Percentiles rank a stretch among this genome's conserved stretches.
Conservation (phyloP, 1,140 invertebrate species). For the Drosophila rufa region DNA sequence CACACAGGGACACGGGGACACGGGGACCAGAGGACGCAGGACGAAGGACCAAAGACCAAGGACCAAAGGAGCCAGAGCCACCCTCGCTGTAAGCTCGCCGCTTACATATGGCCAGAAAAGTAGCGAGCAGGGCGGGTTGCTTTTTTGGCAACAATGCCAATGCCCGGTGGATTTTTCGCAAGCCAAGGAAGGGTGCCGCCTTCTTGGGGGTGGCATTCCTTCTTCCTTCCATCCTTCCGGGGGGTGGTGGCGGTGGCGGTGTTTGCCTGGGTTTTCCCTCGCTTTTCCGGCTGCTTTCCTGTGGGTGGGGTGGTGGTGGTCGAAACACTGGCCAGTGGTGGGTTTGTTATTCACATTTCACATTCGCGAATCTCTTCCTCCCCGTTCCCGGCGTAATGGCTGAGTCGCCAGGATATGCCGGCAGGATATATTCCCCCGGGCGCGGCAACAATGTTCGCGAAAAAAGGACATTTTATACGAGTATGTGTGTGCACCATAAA, state of each 20-base stretch:
- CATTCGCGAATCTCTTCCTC: conserved; percentile 59
- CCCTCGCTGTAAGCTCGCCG: conserved; percentile 55
- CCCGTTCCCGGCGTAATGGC: background rate
- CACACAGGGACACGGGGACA: background rate
- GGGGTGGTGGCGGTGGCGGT: conserved; percentile 10
- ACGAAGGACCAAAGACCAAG: conserved; percentile 8
- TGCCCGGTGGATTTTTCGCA: conserved; percentile 52
- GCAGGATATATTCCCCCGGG: conserved; percentile 11
- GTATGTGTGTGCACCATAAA: conserved; percentile 70
- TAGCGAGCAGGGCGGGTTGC: conserved; percentile 53
- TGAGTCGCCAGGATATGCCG: conserved; percentile 28
- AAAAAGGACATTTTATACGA: conserved; percentile 79
- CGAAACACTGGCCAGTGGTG: conserved; percentile 68
- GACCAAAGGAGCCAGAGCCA: conserved; percentile 58
- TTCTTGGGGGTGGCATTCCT: conserved; percentile 15
- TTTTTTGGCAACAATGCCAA: conserved; percentile 58
- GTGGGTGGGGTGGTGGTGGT: conserved; percentile 33
- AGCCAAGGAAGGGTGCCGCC: conserved; percentile 26
- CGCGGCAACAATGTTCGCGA: conserved; percentile 73
- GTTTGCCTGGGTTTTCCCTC: background rate
- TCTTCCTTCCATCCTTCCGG: background rate
- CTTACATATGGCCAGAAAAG: conserved; percentile 78
- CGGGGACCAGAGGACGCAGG: conserved; percentile 3
- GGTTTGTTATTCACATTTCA: conserved; percentile 75
- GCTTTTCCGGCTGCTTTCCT: conserved; percentile 10